Evolutionary conservation across 1,140 invertebrate species (phyloP).

Genomic region (Drosophila elegans): DNA sequence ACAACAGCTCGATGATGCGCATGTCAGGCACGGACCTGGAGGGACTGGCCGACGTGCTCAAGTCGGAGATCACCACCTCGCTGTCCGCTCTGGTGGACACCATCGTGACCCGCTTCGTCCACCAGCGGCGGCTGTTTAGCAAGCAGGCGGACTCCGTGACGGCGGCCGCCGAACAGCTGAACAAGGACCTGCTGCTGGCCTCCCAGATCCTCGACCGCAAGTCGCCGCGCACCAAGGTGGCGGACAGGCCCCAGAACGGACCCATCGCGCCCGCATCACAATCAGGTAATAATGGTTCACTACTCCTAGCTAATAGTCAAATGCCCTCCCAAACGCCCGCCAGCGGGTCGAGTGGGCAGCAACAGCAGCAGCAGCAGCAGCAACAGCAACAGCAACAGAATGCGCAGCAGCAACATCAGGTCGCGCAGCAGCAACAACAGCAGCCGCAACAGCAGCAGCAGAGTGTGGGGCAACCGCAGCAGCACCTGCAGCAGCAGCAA

Average conservation of each 20-base stretch:
- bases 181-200: slow-evolving; percentile 92
- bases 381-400: slow-evolving; percentile 57
- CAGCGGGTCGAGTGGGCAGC: slow-evolving; percentile 44
- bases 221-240: slow-evolving; percentile 92
- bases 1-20: slow-evolving; percentile 87
- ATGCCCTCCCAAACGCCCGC: slow-evolving; percentile 63
- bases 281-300: slow-evolving; percentile 87
- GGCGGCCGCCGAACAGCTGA: slow-evolving; percentile 91
- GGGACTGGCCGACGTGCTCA: slow-evolving; percentile 94
- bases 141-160: slow-evolving; percentile 91
- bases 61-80: slow-evolving; percentile 94
- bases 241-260: slow-evolving; percentile 87
- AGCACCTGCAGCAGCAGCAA: slow-evolving; percentile 51
- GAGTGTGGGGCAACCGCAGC: slow-evolving; percentile 36
- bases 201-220: slow-evolving; percentile 93
- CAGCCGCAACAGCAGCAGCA: slow-evolving; percentile 52
- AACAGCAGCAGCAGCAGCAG: slow-evolving; percentile 61
- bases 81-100: slow-evolving; percentile 94
- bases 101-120: slow-evolving; percentile 93
- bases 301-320: slow-evolving; percentile 84
- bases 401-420: slow-evolving; percentile 49
- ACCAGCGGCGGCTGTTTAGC: slow-evolving; percentile 90
- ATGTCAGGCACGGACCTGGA: slow-evolving; percentile 92
- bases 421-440: slow-evolving; percentile 45
- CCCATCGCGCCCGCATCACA: slow-evolving; percentile 85